Percentiles rank a stretch among this genome's conserved stretches.
phyloP scores from a whole-genome alignment of 2,888 invertebrate species.

The Drosophila mettleri region DNA sequence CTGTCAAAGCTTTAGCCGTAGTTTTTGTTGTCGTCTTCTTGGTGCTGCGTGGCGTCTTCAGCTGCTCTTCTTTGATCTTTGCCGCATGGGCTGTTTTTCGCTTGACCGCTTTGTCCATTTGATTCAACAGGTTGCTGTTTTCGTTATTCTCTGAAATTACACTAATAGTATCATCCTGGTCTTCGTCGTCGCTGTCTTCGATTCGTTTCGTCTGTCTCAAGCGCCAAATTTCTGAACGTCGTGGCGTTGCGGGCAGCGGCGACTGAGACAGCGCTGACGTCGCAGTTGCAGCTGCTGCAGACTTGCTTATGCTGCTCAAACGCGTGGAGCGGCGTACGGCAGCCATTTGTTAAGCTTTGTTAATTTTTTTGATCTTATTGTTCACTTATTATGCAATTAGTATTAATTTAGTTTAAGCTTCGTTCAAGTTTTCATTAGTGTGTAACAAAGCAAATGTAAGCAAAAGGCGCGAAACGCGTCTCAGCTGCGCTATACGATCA shows the following conservation, averaged over 20 bases:
- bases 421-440: background rate
- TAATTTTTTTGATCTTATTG: conserved; percentile 17
- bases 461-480: conserved; percentile 62
- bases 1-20: background rate
- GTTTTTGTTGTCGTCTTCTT: conserved; percentile 56
- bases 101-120: conserved; percentile 63
- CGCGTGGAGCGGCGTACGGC: conserved; percentile 82
- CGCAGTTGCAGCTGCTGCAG: conserved; percentile 45
- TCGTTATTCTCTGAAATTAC: conserved; percentile 78
- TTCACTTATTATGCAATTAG: conserved; percentile 11
- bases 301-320: conserved; percentile 75
- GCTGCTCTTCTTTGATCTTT: conserved; percentile 27
- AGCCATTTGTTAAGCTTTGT: conserved; percentile 70
- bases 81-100: conserved; percentile 33
- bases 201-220: conserved; percentile 61
- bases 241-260: conserved; percentile 49
- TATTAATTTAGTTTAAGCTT: background rate
- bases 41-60: conserved; percentile 77
- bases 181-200: conserved; percentile 62
- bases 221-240: conserved; percentile 72
- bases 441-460: conserved; percentile 35
- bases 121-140: conserved; percentile 77
- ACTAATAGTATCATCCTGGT: conserved; percentile 61
- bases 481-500: conserved; percentile 50
- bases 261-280: conserved; percentile 54